A percentile compares a stretch with the other conserved stretches of the same genome.
Conservation (phyloP, 2,797 vertebrate species). For the Pteropus rufus region DNA sequence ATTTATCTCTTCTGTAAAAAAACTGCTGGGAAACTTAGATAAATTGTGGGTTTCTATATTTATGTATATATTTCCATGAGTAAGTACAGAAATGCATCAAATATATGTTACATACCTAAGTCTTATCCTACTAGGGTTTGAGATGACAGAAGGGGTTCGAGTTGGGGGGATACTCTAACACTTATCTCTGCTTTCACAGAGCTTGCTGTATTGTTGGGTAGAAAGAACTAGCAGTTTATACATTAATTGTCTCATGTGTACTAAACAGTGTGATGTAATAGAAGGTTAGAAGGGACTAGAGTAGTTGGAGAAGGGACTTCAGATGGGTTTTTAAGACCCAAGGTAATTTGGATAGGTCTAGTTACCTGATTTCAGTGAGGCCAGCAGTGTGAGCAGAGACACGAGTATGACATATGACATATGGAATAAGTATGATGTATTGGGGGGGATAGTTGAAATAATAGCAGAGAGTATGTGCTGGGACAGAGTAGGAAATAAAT, state of each 20-base stretch:
- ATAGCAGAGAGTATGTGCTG: background rate
- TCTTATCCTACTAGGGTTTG: background rate
- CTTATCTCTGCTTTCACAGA: background rate
- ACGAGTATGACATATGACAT: background rate
- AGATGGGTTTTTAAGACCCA: background rate
- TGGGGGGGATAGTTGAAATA: background rate
- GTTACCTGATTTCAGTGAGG: background rate
- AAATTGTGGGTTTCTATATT: constrained; percentile 26
- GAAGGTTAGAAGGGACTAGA: background rate
- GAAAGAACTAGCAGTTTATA: background rate
- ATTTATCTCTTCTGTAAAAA: constrained; percentile 16
- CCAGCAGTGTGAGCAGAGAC: background rate
- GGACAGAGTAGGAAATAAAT: background rate
- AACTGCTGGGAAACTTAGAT: background rate
- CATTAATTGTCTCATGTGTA: background rate
- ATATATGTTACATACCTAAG: background rate
- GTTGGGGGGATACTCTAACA: background rate
- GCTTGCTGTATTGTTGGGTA: background rate
- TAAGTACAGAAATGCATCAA: constrained; percentile 28
- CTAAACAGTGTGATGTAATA: background rate
- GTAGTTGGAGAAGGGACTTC: background rate
- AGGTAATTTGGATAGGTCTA: background rate
- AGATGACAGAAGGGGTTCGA: background rate
- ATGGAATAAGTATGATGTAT: background rate
- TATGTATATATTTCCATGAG: background rate